Evolutionary conservation across 1,140 invertebrate species (phyloP), one percentile per base, ranked within the genome.

Genomic region (Pogonomyrmex californicus): DNA sequence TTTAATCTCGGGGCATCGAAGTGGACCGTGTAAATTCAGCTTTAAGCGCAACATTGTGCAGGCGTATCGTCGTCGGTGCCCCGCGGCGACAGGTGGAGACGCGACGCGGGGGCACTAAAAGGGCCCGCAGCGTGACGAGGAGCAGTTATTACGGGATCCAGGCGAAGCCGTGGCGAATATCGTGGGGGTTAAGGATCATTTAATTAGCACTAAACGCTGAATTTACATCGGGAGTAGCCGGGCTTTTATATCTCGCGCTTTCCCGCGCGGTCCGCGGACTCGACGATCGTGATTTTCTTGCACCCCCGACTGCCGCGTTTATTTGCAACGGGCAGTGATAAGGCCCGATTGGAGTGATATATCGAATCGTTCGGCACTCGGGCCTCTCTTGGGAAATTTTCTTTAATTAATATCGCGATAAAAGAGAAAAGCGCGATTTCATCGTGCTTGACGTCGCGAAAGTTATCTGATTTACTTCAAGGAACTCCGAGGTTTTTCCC

Each of bases 141-240:
- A 38, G 65, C 38, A 56, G 58, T 71, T 82, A 71, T 30, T 51
- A 36, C 23, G 23, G 51, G 12, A 41, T 36, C 63, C 49, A 41
- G 33, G 41, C 36, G 51, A 66, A 41, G 23, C 3, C 56, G n/a
- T 30, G 73, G 23, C 75, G 71, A 65, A 60, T 75, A 54, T 77
- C 83, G 38, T 44, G 62, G 51, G 44, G 76, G 36, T 81, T 81
- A 86, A 86, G 76, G 63, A 58, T 58, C 56, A 82, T 86, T 86
- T 86, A 86, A 86, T 86, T 86, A 86, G 51, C n/a, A 68, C 85
- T 86, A 86, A 86, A 86, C 54, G 76, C 10, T 68, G 51, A 33
- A 82, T 86, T 86, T 86, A 86, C 85, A 70, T 81, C 33, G 76
- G 33, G 41, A 86, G 75, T 86, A 78, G 44, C 41, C 41, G 14